phyloP scores from a whole-genome alignment of 2,797 vertebrate species.

The Enteromius viviparus region DNA sequence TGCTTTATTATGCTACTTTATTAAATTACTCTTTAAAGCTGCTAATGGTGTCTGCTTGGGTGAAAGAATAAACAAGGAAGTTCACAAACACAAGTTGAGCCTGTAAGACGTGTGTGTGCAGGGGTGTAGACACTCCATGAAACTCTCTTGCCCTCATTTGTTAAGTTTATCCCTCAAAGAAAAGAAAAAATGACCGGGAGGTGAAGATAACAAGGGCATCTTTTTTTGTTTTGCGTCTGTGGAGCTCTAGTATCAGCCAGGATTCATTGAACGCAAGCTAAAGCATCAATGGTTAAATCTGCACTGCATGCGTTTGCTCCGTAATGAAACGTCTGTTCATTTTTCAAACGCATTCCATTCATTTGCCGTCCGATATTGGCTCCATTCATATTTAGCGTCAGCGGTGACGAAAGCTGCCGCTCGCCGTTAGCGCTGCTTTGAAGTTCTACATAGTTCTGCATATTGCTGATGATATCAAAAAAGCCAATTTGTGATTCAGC shows the following conservation, averaged over 20 bases:
- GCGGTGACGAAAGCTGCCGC: constrained; percentile 24
- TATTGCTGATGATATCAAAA: too few species aligned
- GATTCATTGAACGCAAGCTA: constrained; percentile 15
- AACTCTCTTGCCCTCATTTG: not conserved
- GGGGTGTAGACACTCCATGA: not conserved
- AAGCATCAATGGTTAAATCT: not conserved
- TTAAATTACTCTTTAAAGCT: constrained; percentile 78
- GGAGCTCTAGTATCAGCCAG: constrained; percentile 34
- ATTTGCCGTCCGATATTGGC: constrained; percentile 28
- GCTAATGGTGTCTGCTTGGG: constrained; percentile 73
- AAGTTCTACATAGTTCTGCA: not conserved
- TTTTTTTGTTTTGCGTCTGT: constrained; percentile 33
- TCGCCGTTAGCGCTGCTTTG: constrained; percentile 37
- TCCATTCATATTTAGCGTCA: constrained; percentile 37
- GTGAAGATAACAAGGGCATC: constrained; percentile 39
- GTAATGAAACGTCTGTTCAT: constrained; percentile 45
- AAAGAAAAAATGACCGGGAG: constrained; percentile 8
- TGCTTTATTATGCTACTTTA: constrained; percentile 78
- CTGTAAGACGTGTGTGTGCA: not conserved
- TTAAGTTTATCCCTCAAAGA: constrained; percentile 17
- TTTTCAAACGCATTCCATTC: constrained; percentile 39
- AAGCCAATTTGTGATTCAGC: too few species aligned
- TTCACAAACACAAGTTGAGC: constrained; percentile 70
- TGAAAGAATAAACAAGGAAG: constrained; percentile 77
- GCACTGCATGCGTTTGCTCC: constrained; percentile 17